Evolutionary conservation across 2,113 vertebrate species (phyloP), one percentile per base, ranked within the genome.

Genomic region (Lichenostomus cassidix): DNA sequence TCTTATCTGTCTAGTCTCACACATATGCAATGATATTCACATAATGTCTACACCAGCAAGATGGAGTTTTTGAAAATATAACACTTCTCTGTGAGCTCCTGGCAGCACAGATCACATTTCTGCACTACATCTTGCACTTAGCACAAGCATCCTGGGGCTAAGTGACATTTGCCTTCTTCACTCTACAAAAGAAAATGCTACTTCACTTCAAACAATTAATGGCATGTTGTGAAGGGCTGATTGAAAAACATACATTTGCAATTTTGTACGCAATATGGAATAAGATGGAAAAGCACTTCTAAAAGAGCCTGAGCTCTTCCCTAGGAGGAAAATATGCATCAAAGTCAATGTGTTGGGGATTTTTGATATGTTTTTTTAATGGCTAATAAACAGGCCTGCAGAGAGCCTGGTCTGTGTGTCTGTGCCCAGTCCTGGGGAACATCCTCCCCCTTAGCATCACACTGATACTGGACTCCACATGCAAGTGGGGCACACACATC

Each of bases 151-250:
- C 92, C 94, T 85, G 94, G 67, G 96, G 95, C 46, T 94, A 94
- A 78, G 80, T 94, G 92, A 94, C 89, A 92, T 95, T 94, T 96
- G 83, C 78, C 77, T 60, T 52, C 94, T 76, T 79, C 81, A 63
- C n/a, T 89, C 69, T 18, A 92, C 78, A 92, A 91, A 94, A 82
- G 68, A 91, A 94, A 95, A 84, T 39, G 64, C n/a, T 90, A 35
- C 73, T 94, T 87, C 22, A 47, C 59, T 83, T 87, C 70, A 90
- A 90, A 89, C 78, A 88, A 93, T 93, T 95, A 95, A 85, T 1
- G 13, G 62, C 59, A 53, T 69, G 77, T 94, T 82, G 87, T 73
- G 84, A 95, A 73, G 47, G 58, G 35, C 89, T 76, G 83, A 86
- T 42, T 82, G 74, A 82, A 85, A 91, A 95, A 76, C 33, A 81